phyloP scores from a whole-genome alignment of 2,888 invertebrate species.

The Apamea epomidion region DNA sequence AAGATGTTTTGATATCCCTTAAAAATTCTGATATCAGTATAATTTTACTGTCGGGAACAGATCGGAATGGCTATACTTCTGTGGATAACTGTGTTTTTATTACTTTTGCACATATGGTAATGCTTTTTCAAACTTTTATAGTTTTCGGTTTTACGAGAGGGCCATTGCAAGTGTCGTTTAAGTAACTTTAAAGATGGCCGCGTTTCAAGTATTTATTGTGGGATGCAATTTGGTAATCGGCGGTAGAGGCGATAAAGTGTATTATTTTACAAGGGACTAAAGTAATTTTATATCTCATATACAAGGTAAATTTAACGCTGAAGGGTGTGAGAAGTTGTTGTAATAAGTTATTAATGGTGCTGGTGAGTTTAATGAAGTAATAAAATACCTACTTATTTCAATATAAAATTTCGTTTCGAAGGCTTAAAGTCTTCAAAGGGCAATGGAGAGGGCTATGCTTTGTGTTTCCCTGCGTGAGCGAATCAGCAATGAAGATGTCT shows the following conservation, averaged over 20 bases:
- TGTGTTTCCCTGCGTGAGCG: not conserved
- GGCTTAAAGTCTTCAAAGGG: not conserved
- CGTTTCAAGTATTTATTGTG: conserved; percentile 37
- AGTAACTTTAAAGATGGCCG: conserved; percentile 47
- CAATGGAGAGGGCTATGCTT: not conserved
- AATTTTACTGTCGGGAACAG: conserved; percentile 53
- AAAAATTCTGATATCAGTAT: conserved; percentile 46
- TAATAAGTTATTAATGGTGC: not conserved
- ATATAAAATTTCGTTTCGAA: not conserved
- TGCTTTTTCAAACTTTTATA: conserved; percentile 71
- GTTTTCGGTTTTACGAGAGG: conserved; percentile 66
- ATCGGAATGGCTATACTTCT: conserved; percentile 62
- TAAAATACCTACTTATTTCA: too few species aligned
- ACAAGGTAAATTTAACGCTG: not conserved
- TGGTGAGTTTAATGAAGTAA: conserved; percentile 4
- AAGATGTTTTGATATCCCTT: conserved; percentile 45
- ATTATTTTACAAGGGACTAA: not conserved
- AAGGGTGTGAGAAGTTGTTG: not conserved
- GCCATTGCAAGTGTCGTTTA: conserved; percentile 38
- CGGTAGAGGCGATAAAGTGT: not conserved
- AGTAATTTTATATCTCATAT: conserved; percentile 5
- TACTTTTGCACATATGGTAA: conserved; percentile 71
- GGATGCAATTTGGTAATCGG: conserved; percentile 28
- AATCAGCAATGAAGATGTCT: not conserved
- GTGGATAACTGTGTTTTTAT: conserved; percentile 68